phyloP scores from a whole-genome alignment of 2,113 vertebrate species.

The Tiliqua scincoides region DNA sequence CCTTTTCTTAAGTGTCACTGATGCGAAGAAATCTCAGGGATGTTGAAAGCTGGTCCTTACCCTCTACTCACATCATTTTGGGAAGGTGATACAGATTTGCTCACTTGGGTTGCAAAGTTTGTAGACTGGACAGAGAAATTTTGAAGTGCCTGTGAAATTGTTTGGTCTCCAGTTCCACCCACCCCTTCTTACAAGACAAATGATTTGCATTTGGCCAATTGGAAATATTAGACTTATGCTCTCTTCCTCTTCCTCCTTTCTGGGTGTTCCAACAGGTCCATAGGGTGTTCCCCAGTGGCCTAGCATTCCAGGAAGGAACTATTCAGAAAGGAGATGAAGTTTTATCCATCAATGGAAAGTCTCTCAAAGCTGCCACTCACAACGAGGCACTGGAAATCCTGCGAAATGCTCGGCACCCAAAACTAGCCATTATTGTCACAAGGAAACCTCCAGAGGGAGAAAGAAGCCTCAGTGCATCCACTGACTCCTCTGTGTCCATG shows the following conservation, averaged over 20 bases:
- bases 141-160: neutral
- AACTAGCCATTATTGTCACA: conserved; percentile 89
- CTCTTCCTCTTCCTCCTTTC: neutral
- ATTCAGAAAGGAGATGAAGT: conserved; percentile 93
- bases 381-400: conserved; percentile 82
- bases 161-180: neutral
- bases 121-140: neutral
- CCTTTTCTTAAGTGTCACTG: too few species aligned
- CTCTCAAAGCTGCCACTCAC: conserved; percentile 85
- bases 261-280: conserved; percentile 82
- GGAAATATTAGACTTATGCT: neutral
- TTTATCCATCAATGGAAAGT: conserved; percentile 94
- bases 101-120: neutral
- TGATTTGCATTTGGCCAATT: neutral
- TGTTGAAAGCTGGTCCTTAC: neutral
- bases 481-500: conserved; percentile 46
- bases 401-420: conserved; percentile 84
- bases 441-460: conserved; percentile 72
- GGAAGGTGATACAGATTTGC: neutral
- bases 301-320: conserved; percentile 92
- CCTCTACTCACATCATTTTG: neutral
- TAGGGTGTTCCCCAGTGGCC: conserved; percentile 87
- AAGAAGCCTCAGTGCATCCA: conserved; percentile 15
- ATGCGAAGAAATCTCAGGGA: neutral
- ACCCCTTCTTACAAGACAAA: neutral